Base-by-base conservation (phyloP, 2,888 invertebrate genomes). In the Eupithecia pulchellata region DNA sequence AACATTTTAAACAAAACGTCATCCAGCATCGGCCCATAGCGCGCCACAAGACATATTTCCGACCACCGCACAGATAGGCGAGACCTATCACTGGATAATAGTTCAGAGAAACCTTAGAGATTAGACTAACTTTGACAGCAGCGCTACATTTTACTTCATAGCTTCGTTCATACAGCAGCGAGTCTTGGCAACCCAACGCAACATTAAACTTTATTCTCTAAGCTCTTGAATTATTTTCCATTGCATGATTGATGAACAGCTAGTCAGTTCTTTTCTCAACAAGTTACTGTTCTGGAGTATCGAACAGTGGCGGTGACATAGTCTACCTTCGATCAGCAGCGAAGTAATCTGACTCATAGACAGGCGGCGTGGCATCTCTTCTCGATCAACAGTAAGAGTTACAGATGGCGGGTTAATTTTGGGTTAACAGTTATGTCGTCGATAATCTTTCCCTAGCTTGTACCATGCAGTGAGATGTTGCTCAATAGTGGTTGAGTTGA, bases 11-110 rank as follows among this genome's bases (percentile, higher is more conserved):
- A 61, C 61, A 5, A 20, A n/a, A n/a, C 13, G 13, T 11, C 9
- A 61, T 34, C 13, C 61, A 25, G 52, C 9, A 66, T 69, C 61
- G 66, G 34, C 30, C 66, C 34, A 71, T 55, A 65, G 73, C 60
- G 63, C 58, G 65, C 47, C 64, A 60, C 66, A 66, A 69, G 66
- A 65, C 58, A 68, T 42, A 27, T 62, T 32, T 64, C 64, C 55
- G 17, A 57, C 17, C 55, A 20, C 52, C 52, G 25, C 52, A 47
- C 47, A 52, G 20, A 52, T 13, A 52, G 52, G 4, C 3, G 1
- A 47, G 20, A 47, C 47, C 47, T 20, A 47, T n/a, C 20, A 52
- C 11, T 25, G 52, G 25, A 25, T 11, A 20, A 25, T 25, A 25
- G 20, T 52, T 25, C 52, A 52, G 25, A 52, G 25, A 52, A 52